Evolutionary conservation across 2,113 vertebrate species (phyloP).

Genomic region (Rhinolophus sinicus): DNA sequence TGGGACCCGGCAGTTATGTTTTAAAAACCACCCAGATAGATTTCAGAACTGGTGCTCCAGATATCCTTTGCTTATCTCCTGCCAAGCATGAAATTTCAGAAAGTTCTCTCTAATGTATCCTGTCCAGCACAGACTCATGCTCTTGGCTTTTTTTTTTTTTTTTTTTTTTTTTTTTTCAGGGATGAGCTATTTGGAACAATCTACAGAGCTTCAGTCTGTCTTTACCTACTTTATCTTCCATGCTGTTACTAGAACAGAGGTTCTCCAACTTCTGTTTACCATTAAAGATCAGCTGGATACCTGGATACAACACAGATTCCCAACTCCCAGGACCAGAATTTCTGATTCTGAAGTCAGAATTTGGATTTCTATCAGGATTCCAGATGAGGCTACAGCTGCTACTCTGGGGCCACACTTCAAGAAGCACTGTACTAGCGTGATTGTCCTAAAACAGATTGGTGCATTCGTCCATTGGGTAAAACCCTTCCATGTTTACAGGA

Average conservation of each 20-base stretch:
- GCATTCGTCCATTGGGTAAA: accelerated
- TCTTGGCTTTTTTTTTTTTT: background rate
- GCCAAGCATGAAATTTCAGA: background rate
- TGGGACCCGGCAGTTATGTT: background rate
- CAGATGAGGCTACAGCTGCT: background rate
- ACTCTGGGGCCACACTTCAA: background rate
- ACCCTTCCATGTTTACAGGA: background rate
- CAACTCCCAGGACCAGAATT: background rate
- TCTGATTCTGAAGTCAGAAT: background rate
- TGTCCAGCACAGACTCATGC: background rate
- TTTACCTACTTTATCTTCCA: background rate
- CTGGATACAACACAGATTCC: background rate
- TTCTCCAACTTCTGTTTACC: background rate
- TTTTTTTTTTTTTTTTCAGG: background rate
- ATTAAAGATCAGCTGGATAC: background rate
- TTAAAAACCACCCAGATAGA: background rate
- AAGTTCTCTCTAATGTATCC: background rate
- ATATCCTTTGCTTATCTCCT: background rate
- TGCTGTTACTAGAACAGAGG: background rate
- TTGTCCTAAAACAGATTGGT: background rate
- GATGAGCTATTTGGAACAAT: background rate
- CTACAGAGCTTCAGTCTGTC: background rate
- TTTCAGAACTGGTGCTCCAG: background rate
- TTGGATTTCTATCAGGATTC: background rate
- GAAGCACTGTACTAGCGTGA: background rate